A percentile compares a stretch with the other conserved stretches of the same genome.
Conservation (phyloP, 2,888 invertebrate species). For the Melangyna quadrimaculata region DNA sequence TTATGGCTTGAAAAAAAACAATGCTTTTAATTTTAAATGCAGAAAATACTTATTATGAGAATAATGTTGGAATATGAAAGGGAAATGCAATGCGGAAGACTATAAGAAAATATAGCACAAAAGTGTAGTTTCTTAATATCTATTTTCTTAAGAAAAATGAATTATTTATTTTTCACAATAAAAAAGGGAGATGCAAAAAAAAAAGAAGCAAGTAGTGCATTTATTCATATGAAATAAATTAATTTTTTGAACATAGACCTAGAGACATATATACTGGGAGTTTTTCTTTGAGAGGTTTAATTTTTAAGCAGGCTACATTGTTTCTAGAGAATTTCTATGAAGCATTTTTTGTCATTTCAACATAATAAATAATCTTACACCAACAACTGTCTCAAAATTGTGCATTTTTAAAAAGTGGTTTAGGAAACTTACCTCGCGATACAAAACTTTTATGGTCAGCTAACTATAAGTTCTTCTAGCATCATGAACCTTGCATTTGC, state of each 20-base stretch:
- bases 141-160: background rate
- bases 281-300: no score
- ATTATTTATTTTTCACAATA: background rate
- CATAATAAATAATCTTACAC: no score
- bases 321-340: no score
- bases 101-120: background rate
- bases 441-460: no score
- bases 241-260: background rate
- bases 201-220: background rate
- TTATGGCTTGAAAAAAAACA: background rate
- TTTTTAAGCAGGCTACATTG: no score
- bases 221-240: background rate
- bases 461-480: no score
- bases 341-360: no score
- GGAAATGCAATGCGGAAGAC: slow-evolving; percentile 16
- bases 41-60: background rate
- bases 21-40: background rate
- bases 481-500: no score
- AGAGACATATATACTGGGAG: background rate
- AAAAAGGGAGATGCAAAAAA: background rate
- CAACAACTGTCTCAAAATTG: no score
- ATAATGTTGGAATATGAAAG: background rate
- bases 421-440: no score
- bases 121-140: background rate
- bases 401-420: no score